A percentile compares a stretch with the other conserved stretches of the same genome.
Evolutionary conservation across 1,140 invertebrate genomes (phyloP).

Genomic region (Galleria mellonella): DNA sequence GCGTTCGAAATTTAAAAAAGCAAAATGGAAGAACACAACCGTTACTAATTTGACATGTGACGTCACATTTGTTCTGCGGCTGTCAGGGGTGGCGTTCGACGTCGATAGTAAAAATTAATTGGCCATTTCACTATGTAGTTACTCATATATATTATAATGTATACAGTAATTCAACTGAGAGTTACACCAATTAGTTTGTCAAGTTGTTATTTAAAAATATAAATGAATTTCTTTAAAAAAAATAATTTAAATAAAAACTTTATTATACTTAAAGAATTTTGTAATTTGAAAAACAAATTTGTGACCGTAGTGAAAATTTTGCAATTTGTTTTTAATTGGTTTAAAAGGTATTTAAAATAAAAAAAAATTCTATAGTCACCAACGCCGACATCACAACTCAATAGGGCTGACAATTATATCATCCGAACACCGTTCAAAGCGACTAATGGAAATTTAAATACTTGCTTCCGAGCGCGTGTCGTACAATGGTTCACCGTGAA

Average conservation of each 20-base stretch:
- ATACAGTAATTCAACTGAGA: not conserved
- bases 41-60: conserved; percentile 66
- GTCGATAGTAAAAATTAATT: conserved; percentile 41
- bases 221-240: not conserved
- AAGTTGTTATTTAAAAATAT: not conserved
- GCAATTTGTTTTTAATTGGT: no score
- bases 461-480: conserved; percentile 30
- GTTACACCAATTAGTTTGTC: not conserved
- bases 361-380: no score
- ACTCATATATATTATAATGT: not conserved
- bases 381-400: conserved; percentile 6
- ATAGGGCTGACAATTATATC: conserved; percentile 37
- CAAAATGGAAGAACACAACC: conserved; percentile 50
- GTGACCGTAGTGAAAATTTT: no score
- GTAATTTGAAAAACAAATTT: not conserved
- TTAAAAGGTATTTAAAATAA: no score
- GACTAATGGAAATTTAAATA: conserved; percentile 61
- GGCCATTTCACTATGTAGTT: conserved; percentile 17
- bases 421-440: conserved; percentile 20
- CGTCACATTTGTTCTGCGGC: conserved; percentile 55
- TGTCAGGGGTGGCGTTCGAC: conserved; percentile 22
- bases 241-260: not conserved
- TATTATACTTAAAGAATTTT: not conserved
- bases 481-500: conserved; percentile 20
- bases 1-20: conserved; percentile 60